Evolutionary conservation across 2,888 invertebrate species (phyloP).

Genomic region (Amiota mariae): DNA sequence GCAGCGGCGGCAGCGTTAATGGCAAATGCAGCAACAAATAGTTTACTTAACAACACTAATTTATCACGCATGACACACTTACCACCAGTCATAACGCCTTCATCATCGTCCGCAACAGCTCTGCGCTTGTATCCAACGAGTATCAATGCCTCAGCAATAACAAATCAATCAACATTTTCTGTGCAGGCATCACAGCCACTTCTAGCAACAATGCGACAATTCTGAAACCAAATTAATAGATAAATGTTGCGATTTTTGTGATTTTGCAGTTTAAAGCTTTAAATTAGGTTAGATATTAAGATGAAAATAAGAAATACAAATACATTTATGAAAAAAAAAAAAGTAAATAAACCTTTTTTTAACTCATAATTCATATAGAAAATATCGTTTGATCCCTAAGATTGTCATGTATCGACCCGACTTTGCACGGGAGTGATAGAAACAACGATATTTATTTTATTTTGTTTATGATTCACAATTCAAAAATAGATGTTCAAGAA

Average conservation of each 20-base stretch:
- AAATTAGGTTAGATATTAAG: conserved; percentile 44
- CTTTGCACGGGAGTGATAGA: no score
- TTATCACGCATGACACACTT: conserved; percentile 2
- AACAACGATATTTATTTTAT: no score
- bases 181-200: conserved; percentile 66
- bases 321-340: conserved; percentile 20
- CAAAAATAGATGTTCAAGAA: no score
- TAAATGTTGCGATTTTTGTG: conserved; percentile 16
- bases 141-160: conserved; percentile 30
- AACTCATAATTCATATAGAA: no score
- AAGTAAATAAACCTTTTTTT: not conserved
- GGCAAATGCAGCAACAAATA: conserved; percentile 34
- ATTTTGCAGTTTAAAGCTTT: conserved; percentile 31
- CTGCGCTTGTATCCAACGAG: conserved; percentile 47
- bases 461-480: no score
- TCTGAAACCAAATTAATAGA: conserved; percentile 42
- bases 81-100: conserved; percentile 41
- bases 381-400: no score
- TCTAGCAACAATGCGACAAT: conserved; percentile 62
- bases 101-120: conserved; percentile 45
- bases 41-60: conserved; percentile 25
- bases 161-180: conserved; percentile 47
- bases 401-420: no score
- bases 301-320: conserved; percentile 36
- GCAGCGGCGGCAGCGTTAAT: conserved; percentile 32